Percentiles rank a stretch among this genome's conserved stretches.
Evolutionary conservation across 2,888 invertebrate species (phyloP).

Genomic region (Punctoribates punctum): DNA sequence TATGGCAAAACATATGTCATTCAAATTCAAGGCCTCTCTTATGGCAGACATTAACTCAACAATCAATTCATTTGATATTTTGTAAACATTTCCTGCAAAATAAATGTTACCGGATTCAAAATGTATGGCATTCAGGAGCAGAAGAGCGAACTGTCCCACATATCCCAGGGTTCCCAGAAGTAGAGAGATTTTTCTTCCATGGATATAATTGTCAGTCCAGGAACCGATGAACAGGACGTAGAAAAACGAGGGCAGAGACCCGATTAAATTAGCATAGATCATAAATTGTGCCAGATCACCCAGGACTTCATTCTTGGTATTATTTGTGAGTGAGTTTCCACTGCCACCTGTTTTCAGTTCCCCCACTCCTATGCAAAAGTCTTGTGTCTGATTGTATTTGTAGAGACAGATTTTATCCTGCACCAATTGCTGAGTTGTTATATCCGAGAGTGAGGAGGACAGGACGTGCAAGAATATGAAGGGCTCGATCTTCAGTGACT

Average conservation of each 20-base stretch:
- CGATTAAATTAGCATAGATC: background rate
- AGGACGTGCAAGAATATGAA: too few relatives aligned
- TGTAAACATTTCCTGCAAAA: too few relatives aligned
- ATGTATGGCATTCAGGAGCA: background rate
- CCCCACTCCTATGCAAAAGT: background rate
- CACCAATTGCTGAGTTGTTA: background rate
- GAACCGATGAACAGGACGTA: constrained; percentile 21
- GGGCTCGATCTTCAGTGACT: too few relatives aligned
- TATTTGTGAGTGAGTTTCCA: background rate
- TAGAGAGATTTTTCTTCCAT: background rate
- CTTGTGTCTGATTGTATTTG: background rate
- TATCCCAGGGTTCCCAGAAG: background rate
- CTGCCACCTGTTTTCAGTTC: background rate
- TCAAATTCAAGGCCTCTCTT: background rate
- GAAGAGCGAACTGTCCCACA: background rate
- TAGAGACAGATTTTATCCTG: constrained; percentile 20
- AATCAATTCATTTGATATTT: background rate
- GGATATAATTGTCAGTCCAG: constrained; percentile 29
- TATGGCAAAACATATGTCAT: background rate
- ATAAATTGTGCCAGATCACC: background rate
- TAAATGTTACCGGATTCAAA: constrained; percentile 7
- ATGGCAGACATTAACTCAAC: too few relatives aligned
- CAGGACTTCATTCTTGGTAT: background rate
- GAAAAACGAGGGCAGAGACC: constrained; percentile 9
- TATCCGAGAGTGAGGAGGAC: background rate